Evolutionary conservation across 1,140 invertebrate genomes (phyloP), one percentile per base, ranked within the genome.

Genomic region (Chlorops oryzae): DNA sequence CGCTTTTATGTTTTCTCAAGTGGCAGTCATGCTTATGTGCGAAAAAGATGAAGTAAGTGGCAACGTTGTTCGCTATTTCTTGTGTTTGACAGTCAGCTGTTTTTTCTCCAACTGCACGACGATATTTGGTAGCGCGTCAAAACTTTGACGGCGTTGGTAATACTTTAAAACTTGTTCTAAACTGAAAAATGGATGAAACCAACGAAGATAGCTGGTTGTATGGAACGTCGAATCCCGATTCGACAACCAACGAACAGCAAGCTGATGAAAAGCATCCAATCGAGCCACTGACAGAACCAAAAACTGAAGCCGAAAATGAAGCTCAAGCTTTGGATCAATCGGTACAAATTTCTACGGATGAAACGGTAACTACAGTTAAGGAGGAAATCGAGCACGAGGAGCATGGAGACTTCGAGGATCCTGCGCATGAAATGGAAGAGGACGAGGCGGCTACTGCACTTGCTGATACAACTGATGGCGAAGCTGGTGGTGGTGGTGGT

Each of bases 201-300:
- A 86, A 83, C 61, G 84, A 87, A 69, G 85, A 87, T 73, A 83
- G 80, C 61, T 87, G 84, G 84, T 74, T 87, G 37, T 87, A 87
- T 53, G 85, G 84, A 22, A 84, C 85, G 58, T 77, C 76, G 3
- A 74, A 71, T 58, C 67, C 66, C 21, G 77, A 78, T 51, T 73
- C 72, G 27, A 62, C 59, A 37, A 72, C 69, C 45, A 62, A 72
- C 54, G 55, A 59, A 25, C 15, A 54, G 35, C 52, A 58, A 46
- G 55, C 51, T 15, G 59, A 62, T 32, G 41, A 58, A 54, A 49
- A 57, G 52, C 46, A 39, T 5, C 9, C 58, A 35, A 56, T 68
- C 49, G 50, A 51, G 25, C n/a, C 51, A 22, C 25, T 23, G 47
- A 27, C 28, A 41, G 7, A 20, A 9, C 3, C n/a, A 35, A 12